phyloP scores from a whole-genome alignment of 2,113 vertebrate species.

The Cryptotis parvus region DNA sequence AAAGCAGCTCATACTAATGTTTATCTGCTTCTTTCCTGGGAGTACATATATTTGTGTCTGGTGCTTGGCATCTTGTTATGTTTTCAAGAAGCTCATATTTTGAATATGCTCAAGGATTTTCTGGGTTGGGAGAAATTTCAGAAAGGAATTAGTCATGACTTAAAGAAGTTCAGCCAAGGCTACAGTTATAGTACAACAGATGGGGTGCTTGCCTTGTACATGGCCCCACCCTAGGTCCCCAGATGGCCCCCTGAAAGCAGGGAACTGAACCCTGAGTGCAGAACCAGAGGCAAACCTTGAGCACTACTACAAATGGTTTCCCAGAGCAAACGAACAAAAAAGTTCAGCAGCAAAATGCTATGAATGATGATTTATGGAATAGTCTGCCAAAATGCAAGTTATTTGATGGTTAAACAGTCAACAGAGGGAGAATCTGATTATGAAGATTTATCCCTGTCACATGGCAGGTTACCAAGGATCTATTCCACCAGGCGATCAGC shows the following conservation, averaged over 20 bases:
- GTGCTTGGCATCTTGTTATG: not conserved
- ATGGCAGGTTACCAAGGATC: not conserved
- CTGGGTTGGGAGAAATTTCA: conserved; percentile 68
- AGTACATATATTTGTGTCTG: not conserved
- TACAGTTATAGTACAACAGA: no score
- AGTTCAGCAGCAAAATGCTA: conserved; percentile 70
- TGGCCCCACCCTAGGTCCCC: no score
- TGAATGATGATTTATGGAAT: conserved; percentile 73
- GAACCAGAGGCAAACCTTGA: no score
- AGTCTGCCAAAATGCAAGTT: conserved; percentile 70
- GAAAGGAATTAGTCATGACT: conserved; percentile 64
- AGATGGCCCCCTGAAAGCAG: no score
- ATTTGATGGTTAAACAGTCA: not conserved
- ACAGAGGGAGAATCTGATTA: not conserved
- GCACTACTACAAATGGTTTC: no score
- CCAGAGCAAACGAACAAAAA: not conserved
- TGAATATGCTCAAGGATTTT: conserved; percentile 80
- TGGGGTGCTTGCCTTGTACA: no score
- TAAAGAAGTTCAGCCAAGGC: conserved; percentile 35
- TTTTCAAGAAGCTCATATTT: conserved; percentile 73
- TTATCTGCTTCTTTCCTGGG: not conserved
- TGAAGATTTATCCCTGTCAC: not conserved
- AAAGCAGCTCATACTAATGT: not conserved
- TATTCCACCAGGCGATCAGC: not conserved
- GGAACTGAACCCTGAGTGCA: no score